phyloP scores from a whole-genome alignment of 2,113 vertebrate genomes.

The Patagioenas fasciata region DNA sequence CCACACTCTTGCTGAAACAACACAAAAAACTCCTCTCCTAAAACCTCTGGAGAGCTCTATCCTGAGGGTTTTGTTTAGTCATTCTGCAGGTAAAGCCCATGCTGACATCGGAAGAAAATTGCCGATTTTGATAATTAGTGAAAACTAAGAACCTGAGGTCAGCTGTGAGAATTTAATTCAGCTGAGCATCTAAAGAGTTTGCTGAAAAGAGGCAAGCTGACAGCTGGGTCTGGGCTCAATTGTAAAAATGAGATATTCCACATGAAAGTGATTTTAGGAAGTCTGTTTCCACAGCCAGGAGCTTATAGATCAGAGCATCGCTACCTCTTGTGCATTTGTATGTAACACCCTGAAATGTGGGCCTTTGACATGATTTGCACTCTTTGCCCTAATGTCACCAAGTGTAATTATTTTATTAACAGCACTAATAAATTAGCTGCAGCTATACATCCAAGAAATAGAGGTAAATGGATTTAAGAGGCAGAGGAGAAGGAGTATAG shows the following conservation, averaged over 20 bases:
- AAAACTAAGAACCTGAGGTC: slow-evolving; percentile 16
- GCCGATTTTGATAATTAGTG: neutral
- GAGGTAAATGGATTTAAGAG: neutral
- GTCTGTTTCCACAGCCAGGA: neutral
- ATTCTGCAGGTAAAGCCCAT: neutral
- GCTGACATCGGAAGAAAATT: neutral
- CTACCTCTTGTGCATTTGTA: neutral
- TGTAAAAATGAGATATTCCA: neutral
- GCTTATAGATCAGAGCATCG: neutral
- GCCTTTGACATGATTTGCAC: neutral
- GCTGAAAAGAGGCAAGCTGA: neutral
- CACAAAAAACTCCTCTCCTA: neutral
- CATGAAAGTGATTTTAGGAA: slow-evolving; percentile 1
- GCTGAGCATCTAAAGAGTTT: neutral
- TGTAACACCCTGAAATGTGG: neutral
- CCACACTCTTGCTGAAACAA: neutral
- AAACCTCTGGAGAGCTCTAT: neutral
- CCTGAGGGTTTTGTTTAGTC: neutral
- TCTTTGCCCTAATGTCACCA: neutral
- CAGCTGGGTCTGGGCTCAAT: neutral
- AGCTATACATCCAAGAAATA: neutral
- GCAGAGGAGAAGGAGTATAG: neutral
- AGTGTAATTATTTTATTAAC: neutral
- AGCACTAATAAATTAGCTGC: neutral
- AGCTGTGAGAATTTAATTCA: neutral